Percentiles rank a stretch among this genome's conserved stretches.
Evolutionary conservation across 2,797 vertebrate genomes (phyloP).

Genomic region (Euphonia xanthogaster): DNA sequence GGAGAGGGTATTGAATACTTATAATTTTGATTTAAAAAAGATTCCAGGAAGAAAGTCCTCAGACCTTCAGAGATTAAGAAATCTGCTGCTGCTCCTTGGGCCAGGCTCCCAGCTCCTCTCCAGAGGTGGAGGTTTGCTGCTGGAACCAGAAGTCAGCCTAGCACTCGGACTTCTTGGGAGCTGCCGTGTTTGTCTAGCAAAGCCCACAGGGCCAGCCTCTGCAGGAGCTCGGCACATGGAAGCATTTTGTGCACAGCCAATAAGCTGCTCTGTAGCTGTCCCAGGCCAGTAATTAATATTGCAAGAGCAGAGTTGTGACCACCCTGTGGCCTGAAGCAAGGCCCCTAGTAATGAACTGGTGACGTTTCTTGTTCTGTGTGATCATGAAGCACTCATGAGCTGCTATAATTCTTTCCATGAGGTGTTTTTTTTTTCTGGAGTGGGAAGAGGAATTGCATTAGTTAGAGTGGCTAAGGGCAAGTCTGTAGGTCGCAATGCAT

Average conservation of each 20-base stretch:
- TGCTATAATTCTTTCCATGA: not conserved
- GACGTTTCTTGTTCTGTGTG: not conserved
- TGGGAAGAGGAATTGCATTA: not conserved
- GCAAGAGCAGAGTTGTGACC: not conserved
- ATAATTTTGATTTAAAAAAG: not conserved
- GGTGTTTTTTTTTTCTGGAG: not conserved
- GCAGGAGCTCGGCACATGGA: conserved; percentile 24
- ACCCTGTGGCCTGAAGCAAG: not conserved
- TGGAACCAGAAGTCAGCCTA: not conserved
- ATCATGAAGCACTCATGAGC: not conserved
- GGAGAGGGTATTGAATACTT: not conserved
- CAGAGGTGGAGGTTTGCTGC: not conserved
- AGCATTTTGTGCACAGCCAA: not conserved
- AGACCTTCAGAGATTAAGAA: not conserved
- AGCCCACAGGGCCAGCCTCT: not conserved
- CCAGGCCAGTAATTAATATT: not conserved
- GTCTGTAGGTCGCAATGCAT: not conserved
- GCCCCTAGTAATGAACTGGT: not conserved
- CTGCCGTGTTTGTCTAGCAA: not conserved
- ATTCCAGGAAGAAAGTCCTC: not conserved
- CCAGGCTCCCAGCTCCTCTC: not conserved
- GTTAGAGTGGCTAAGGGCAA: not conserved
- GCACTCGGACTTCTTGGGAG: not conserved
- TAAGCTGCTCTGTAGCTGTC: not conserved
- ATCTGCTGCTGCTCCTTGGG: not conserved